A percentile compares a stretch with the other conserved stretches of the same genome.
Evolutionary conservation across 2,113 vertebrate genomes (phyloP).

Genomic region (Odocoileus virginianus): DNA sequence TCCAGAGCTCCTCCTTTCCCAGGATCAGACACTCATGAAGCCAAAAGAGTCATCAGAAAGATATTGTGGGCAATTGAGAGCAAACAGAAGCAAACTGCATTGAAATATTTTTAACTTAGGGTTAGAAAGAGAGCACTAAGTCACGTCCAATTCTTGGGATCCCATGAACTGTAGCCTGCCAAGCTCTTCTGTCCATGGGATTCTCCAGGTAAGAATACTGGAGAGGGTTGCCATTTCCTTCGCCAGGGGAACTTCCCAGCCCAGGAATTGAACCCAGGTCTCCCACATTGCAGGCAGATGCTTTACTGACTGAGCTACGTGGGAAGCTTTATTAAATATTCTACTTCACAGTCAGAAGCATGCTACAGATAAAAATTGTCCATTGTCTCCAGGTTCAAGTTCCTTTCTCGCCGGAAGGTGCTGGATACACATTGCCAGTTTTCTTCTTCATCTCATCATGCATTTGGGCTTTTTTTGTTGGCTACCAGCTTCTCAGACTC

Average conservation of each 20-base stretch:
- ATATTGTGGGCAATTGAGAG: neutral
- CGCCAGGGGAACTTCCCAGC: neutral
- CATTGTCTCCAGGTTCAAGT: neutral
- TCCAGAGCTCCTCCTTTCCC: neutral
- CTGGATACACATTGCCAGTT: neutral
- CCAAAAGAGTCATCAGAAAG: neutral
- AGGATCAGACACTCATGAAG: neutral
- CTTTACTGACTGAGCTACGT: neutral
- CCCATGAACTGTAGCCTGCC: neutral
- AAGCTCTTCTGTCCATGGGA: neutral
- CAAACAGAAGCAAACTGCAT: neutral
- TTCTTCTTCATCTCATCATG: neutral
- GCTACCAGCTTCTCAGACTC: neutral
- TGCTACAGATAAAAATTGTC: neutral
- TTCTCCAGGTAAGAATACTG: neutral
- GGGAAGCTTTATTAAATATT: neutral
- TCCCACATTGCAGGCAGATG: neutral
- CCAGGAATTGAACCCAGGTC: neutral
- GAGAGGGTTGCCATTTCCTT: neutral
- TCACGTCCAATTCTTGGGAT: fast-evolving
- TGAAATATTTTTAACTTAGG: neutral
- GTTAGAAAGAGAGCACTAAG: neutral
- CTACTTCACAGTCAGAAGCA: neutral
- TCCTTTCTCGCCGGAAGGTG: neutral
- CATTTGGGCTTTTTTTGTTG: neutral